A percentile compares a stretch with the other conserved stretches of the same genome.
Evolutionary conservation across 2,113 vertebrate genomes (phyloP).

Genomic region (human (Homo sapiens)): DNA sequence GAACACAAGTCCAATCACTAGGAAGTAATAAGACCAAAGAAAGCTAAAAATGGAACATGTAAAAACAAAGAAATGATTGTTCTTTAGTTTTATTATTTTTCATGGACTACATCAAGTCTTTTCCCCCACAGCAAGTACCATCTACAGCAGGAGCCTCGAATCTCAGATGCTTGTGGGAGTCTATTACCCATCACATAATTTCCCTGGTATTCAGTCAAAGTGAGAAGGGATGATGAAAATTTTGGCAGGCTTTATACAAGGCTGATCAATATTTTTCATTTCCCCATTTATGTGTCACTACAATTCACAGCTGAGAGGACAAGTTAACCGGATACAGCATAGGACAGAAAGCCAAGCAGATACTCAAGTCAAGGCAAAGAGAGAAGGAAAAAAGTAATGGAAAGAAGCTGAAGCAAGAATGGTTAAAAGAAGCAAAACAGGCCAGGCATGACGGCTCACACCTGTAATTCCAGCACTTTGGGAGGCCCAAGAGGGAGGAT

Average conservation of each 20-base stretch:
- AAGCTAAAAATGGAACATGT: constrained; percentile 1
- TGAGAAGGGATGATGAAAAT: constrained; percentile 33
- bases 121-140: neutral
- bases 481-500: too few species aligned
- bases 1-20: neutral
- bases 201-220: constrained; percentile 1
- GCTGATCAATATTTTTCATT: constrained; percentile 64
- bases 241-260: constrained; percentile 52
- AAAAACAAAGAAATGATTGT: constrained; percentile 21
- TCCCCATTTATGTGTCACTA: constrained; percentile 32
- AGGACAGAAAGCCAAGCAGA: neutral
- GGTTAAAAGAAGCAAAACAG: neutral
- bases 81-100: neutral
- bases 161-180: neutral
- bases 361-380: neutral
- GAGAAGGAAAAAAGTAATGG: neutral
- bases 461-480: too few species aligned
- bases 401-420: neutral
- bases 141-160: neutral
- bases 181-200: constrained; percentile 4
- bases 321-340: neutral
- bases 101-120: neutral
- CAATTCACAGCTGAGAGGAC: constrained; percentile 38
- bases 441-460: too few species aligned
- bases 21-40: neutral